Evolutionary conservation across 2,888 invertebrate species (phyloP).

Genomic region (Metalampra italica): DNA sequence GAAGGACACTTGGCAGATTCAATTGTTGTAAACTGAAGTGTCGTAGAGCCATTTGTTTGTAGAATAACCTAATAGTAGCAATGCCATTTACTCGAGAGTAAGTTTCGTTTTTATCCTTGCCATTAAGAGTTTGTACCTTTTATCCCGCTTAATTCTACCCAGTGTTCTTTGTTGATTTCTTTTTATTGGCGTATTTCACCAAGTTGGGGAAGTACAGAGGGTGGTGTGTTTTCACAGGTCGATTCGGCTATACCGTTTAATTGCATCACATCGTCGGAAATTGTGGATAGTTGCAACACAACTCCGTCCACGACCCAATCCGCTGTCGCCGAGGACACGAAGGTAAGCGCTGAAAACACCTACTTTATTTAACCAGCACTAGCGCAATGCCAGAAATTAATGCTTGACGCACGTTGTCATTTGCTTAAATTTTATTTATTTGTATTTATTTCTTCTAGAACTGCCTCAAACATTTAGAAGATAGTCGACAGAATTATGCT

Average conservation of each 20-base stretch:
- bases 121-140: too few species aligned
- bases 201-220: slow-evolving; percentile 10
- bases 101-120: neutral
- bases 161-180: slow-evolving; percentile 10
- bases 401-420: neutral
- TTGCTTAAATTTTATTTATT: neutral
- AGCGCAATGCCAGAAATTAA: neutral
- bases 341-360: slow-evolving; percentile 38
- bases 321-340: slow-evolving; percentile 54
- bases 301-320: slow-evolving; percentile 53
- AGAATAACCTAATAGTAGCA: neutral
- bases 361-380: neutral
- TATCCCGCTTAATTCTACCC: neutral
- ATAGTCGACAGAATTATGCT: too few species aligned
- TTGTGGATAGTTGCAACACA: slow-evolving; percentile 67
- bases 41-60: neutral
- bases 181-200: slow-evolving; percentile 1
- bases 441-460: too few species aligned
- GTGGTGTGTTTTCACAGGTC: slow-evolving; percentile 51
- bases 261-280: slow-evolving; percentile 74
- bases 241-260: slow-evolving; percentile 73
- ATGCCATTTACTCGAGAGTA: neutral
- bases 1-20: slow-evolving; percentile 4
- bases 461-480: too few species aligned
- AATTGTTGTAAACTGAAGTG: neutral